phyloP scores from a whole-genome alignment of 1,140 invertebrate species.

The Homarus americanus region DNA sequence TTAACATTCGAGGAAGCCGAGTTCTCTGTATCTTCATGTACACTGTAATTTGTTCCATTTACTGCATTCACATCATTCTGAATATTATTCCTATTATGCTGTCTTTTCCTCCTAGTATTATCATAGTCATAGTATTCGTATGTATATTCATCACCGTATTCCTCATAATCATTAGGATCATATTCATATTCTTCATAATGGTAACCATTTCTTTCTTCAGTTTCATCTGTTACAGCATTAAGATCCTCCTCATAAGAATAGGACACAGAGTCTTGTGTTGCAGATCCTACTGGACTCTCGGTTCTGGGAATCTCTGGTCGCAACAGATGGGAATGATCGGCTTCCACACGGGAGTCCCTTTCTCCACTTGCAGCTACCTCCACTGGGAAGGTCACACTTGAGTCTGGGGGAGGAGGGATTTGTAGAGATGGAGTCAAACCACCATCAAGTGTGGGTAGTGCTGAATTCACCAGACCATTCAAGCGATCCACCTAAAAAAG shows the following conservation, averaged over 20 bases:
- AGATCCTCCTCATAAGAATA: neutral
- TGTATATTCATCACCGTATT: conserved; percentile 13
- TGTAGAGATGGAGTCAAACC: neutral
- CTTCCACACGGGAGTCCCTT: neutral
- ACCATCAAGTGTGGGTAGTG: neutral
- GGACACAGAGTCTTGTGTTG: neutral
- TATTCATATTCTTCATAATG: conserved; percentile 17
- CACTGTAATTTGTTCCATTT: neutral
- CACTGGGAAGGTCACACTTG: neutral
- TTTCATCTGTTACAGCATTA: neutral
- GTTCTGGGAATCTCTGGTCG: neutral
- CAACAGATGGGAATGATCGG: neutral
- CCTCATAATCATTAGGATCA: neutral
- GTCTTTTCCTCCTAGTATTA: conserved; percentile 22
- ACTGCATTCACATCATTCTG: neutral
- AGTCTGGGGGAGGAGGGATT: neutral
- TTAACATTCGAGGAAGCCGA: neutral
- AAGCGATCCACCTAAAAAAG: conserved; percentile 35
- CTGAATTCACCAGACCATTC: conserved; percentile 46
- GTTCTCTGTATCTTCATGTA: neutral
- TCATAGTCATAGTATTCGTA: conserved; percentile 42
- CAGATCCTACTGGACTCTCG: neutral
- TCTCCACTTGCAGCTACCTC: neutral
- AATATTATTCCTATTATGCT: neutral
- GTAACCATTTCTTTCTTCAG: neutral